Conservation (phyloP, 2,888 invertebrate genomes). For the Trichopoda pennipes region DNA sequence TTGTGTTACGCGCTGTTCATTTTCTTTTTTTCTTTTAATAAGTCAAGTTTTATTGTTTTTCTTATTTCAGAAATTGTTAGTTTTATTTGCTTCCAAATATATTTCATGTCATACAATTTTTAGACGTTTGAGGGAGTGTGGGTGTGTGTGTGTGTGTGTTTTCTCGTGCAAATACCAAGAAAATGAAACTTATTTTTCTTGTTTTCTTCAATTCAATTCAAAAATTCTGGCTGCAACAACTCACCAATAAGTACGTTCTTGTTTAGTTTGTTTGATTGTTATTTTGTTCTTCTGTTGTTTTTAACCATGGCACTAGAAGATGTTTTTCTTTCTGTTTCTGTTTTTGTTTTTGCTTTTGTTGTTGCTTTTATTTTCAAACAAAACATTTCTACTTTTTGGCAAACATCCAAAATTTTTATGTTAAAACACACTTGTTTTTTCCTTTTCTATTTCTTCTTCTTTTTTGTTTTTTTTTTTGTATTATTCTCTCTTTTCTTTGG, state of each 20-base stretch:
- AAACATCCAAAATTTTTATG: constrained; percentile 61
- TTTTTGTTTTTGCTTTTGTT: no score
- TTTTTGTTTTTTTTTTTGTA: constrained; percentile 26
- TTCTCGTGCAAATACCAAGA: constrained; percentile 20
- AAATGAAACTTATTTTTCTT: constrained; percentile 47
- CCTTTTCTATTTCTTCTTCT: constrained; percentile 3
- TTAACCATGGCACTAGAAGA: constrained; percentile 61
- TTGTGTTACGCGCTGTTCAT: constrained; percentile 13
- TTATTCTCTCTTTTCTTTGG: constrained; percentile 47
- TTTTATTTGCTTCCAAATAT: constrained; percentile 39
- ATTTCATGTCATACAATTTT: constrained; percentile 11
- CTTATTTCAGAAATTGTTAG: constrained; percentile 24
- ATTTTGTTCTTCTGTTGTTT: constrained; percentile 51
- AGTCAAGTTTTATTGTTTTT: background rate
- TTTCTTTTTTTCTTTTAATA: background rate
- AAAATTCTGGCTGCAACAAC: constrained; percentile 37
- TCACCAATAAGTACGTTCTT: constrained; percentile 23
- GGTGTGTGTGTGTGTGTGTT: constrained; percentile 1
- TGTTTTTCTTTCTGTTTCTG: constrained; percentile 25
- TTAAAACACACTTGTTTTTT: constrained; percentile 60
- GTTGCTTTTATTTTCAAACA: constrained; percentile 53
- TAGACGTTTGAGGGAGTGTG: background rate
- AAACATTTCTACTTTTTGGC: constrained; percentile 63
- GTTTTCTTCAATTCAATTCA: constrained; percentile 31
- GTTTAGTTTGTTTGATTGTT: constrained; percentile 40